Evolutionary conservation across 2,888 invertebrate genomes (phyloP).

Genomic region (Oligia fasciuncula): DNA sequence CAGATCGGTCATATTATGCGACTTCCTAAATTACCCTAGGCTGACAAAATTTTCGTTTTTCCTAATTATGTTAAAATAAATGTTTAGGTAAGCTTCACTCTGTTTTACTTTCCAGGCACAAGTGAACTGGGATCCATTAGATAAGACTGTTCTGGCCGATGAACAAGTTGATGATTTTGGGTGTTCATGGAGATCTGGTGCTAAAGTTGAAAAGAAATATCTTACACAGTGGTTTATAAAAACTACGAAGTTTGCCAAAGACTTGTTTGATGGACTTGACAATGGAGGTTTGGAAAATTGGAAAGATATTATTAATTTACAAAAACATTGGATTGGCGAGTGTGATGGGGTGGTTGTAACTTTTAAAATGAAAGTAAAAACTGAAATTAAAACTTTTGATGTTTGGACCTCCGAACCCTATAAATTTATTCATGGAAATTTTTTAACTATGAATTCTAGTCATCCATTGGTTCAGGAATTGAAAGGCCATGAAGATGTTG

Average conservation of each 20-base stretch:
- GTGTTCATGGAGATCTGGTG: conserved; percentile 98
- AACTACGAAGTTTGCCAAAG: conserved; percentile 95
- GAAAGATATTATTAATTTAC: conserved; percentile 95
- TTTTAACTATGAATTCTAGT: conserved; percentile 90
- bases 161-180: conserved; percentile 98
- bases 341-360: conserved; percentile 94
- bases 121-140: conserved; percentile 99
- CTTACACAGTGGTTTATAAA: conserved; percentile 98
- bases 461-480: conserved; percentile 78
- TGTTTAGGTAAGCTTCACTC: not conserved
- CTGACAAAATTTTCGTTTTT: not conserved
- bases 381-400: conserved; percentile 80
- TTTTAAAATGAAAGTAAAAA: conserved; percentile 87
- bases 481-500: conserved; percentile 52
- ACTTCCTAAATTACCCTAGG: not conserved
- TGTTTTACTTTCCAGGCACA: conserved; percentile 90
- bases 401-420: conserved; percentile 95
- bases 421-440: conserved; percentile 92
- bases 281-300: conserved; percentile 93
- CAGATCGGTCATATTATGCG: not conserved
- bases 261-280: conserved; percentile 92
- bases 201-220: conserved; percentile 96
- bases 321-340: conserved; percentile 97
- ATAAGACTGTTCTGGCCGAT: conserved; percentile 98
- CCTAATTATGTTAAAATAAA: not conserved